These are phyloP conservation scores for Alauda arvensis DNA, from an alignment of 2,797 vertebrate species.

Conservation along the genomic window DNA sequence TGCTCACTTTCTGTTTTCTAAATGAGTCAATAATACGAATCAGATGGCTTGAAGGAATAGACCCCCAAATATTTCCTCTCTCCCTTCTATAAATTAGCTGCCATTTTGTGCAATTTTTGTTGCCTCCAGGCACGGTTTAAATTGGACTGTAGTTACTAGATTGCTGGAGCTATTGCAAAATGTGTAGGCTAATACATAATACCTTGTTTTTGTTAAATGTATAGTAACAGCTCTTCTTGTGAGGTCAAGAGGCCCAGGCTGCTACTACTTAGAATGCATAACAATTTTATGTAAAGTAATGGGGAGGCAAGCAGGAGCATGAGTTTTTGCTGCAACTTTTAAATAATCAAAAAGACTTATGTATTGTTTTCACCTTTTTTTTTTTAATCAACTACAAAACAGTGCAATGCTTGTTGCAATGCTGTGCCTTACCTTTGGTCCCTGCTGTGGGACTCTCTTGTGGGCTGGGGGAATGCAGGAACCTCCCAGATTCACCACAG, in stretches of 20 bases:
- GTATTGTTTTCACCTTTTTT: not conserved
- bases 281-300: slow-evolving; percentile 65
- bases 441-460: not conserved
- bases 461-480: not conserved
- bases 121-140: slow-evolving; percentile 78
- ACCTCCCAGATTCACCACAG: not conserved
- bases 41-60: slow-evolving; percentile 76
- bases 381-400: not conserved
- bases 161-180: slow-evolving; percentile 75
- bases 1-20: slow-evolving; percentile 81
- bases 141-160: slow-evolving; percentile 80
- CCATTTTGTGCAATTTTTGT: slow-evolving; percentile 80
- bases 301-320: not conserved
- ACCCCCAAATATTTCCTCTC: slow-evolving; percentile 76
- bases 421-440: not conserved
- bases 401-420: not conserved
- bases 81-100: slow-evolving; percentile 78
- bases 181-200: slow-evolving; percentile 80
- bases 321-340: slow-evolving; percentile 31
- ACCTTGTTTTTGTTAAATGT: slow-evolving; percentile 78
- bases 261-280: slow-evolving; percentile 68
- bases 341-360: not conserved
- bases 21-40: slow-evolving; percentile 83
- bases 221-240: slow-evolving; percentile 78
- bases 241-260: slow-evolving; percentile 74